Base-by-base conservation (phyloP, 2,113 vertebrate genomes). In the Pachyramphus minor region DNA sequence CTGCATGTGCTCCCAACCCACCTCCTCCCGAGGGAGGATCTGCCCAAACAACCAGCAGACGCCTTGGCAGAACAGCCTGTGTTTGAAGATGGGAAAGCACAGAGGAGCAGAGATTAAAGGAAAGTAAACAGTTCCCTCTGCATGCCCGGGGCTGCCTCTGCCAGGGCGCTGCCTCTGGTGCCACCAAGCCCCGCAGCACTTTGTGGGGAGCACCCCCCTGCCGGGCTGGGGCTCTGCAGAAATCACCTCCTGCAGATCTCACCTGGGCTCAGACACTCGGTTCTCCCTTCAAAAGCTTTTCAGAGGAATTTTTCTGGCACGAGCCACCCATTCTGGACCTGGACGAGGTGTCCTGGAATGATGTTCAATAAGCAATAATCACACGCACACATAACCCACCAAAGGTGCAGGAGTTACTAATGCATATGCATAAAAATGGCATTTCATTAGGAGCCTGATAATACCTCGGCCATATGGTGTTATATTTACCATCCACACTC, bases 81-180 rank as follows among this genome's bases (percentile, higher is more conserved):
- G 52, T 79, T 67, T 79, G 89, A 47, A 82, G 83, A 62, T 1
- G 16, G 58, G 58, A 85, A 94, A 53, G 52, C 62, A 27, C 75
- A 72, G 87, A 63, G 67, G 79, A 92, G 84, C 75, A 37, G 71
- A 55, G 84, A 82, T 82, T 33, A 64, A 81, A 82, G 63, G 33
- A 47, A 44, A 90, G 30, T 3, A 49, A 88, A 94, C 6, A 72
- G 20, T 23, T 93, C 52, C 79, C 42, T 58, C 35, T 6, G 49
- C 3, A 3, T 42, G 84, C 89, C 75, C 6, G 39, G 85, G 82
- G 89, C 76, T 53, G 84, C 62, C 85, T 73, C 45, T 9, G 81
- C 8, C 1, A 49, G 30, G 18, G 62, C 9, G 1, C 50, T 87
- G 92, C 59, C 78, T 66, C 74, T 9, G 8, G 63, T 23, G 58